Conservation (phyloP, 2,113 vertebrate genomes). For the Leptodactylus fuscus region DNA sequence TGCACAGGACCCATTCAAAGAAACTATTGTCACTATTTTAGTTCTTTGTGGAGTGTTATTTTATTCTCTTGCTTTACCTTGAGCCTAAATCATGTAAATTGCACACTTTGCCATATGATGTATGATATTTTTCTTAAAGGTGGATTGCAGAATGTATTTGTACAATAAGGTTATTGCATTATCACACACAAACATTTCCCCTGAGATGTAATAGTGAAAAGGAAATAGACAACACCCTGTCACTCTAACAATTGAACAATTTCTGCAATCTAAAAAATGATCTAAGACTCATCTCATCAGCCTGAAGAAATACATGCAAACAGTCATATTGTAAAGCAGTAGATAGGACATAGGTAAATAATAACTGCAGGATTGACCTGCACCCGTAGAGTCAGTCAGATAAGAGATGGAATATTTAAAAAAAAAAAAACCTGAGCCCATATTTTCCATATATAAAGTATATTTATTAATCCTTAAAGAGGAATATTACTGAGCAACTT, state of each 20-base stretch:
- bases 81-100: too few species aligned
- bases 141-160: background rate
- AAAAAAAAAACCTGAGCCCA: too few species aligned
- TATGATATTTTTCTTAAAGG: background rate
- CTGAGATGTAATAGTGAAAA: slow-evolving; percentile 31
- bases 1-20: too few species aligned
- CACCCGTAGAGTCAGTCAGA: too few species aligned
- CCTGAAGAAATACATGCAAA: background rate
- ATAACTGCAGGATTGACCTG: too few species aligned
- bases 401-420: too few species aligned
- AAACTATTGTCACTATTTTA: too few species aligned
- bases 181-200: slow-evolving; percentile 27
- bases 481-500: too few species aligned
- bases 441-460: background rate
- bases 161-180: background rate
- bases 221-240: slow-evolving; percentile 54
- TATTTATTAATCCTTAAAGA: too few species aligned
- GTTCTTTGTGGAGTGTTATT: too few species aligned
- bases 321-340: background rate
- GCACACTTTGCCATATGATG: background rate
- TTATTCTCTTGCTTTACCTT: background rate
- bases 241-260: slow-evolving; percentile 3
- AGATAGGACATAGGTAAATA: too few species aligned
- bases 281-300: background rate
- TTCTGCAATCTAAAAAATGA: background rate